A percentile compares a stretch with the other conserved stretches of the same genome.
These are phyloP conservation scores for Malurus elegans DNA, from an alignment of 2,113 vertebrate genomes.

Conservation along the genomic window DNA sequence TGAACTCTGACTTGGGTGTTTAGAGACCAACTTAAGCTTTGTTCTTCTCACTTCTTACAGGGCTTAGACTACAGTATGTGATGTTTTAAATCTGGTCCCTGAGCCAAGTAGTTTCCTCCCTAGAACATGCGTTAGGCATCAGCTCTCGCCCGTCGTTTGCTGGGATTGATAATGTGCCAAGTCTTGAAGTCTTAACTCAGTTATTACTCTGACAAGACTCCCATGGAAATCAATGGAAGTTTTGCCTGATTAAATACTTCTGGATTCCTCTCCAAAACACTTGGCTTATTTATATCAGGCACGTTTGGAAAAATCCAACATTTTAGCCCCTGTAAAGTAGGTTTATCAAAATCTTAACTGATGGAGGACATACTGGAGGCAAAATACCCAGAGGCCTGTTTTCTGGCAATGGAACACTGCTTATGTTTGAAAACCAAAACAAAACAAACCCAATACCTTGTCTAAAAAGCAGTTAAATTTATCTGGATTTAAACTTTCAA, in stretches of 20 bases:
- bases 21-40: constrained; percentile 51
- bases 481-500: background rate
- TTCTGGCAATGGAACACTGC: background rate
- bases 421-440: background rate
- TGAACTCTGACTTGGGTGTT: constrained; percentile 53
- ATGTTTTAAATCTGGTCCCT: constrained; percentile 55
- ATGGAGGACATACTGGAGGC: background rate
- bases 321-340: constrained; percentile 31
- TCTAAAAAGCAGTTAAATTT: background rate
- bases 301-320: background rate
- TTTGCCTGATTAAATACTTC: constrained; percentile 63
- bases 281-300: constrained; percentile 46
- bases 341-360: constrained; percentile 35
- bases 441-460: background rate
- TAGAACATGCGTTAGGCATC: constrained; percentile 70
- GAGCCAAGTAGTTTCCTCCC: constrained; percentile 71
- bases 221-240: constrained; percentile 54
- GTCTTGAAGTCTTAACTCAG: constrained; percentile 56
- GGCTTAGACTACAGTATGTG: constrained; percentile 36
- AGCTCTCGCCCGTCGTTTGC: constrained; percentile 50
- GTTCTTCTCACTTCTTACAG: constrained; percentile 60
- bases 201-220: constrained; percentile 45
- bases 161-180: constrained; percentile 66
- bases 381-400: background rate
- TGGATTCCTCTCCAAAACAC: constrained; percentile 22